Percentiles rank a stretch among this genome's conserved stretches.
Conservation (phyloP, 1,140 invertebrate species). For the Atta cephalotes region DNA sequence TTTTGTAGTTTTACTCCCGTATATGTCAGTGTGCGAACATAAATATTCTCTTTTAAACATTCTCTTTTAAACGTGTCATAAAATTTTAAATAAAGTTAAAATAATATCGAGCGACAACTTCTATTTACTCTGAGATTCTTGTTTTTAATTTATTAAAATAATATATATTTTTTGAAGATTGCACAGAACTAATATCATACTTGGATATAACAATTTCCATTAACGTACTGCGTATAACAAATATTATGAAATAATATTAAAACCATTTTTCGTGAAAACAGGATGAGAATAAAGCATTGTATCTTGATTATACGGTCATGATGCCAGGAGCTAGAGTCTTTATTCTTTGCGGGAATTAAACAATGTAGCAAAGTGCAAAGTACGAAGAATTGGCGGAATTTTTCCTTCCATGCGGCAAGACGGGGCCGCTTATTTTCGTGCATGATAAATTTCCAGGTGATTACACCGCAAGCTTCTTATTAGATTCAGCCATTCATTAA, state of each 20-base stretch:
- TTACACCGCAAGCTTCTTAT: conserved; percentile 79
- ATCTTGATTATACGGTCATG: conserved; percentile 62
- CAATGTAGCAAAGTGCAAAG: conserved; percentile 62
- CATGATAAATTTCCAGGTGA: conserved; percentile 78
- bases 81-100: background rate
- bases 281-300: conserved; percentile 43
- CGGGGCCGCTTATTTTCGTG: conserved; percentile 71
- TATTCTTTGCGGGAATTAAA: conserved; percentile 55
- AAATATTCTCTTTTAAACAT: background rate
- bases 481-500: conserved; percentile 77
- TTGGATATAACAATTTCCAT: conserved; percentile 32
- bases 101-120: background rate
- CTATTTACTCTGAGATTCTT: too few species aligned
- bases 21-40: background rate
- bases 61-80: background rate
- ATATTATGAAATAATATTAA: conserved; percentile 51
- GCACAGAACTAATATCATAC: conserved; percentile 1
- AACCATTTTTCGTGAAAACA: conserved; percentile 49
- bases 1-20: background rate
- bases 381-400: conserved; percentile 65
- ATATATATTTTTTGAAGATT: conserved; percentile 8
- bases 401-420: conserved; percentile 40
- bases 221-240: conserved; percentile 17
- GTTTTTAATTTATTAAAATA: too few species aligned
- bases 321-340: conserved; percentile 49